Base-by-base conservation (phyloP, 2,888 invertebrate genomes). In the Caenorhabditis imperialis region DNA sequence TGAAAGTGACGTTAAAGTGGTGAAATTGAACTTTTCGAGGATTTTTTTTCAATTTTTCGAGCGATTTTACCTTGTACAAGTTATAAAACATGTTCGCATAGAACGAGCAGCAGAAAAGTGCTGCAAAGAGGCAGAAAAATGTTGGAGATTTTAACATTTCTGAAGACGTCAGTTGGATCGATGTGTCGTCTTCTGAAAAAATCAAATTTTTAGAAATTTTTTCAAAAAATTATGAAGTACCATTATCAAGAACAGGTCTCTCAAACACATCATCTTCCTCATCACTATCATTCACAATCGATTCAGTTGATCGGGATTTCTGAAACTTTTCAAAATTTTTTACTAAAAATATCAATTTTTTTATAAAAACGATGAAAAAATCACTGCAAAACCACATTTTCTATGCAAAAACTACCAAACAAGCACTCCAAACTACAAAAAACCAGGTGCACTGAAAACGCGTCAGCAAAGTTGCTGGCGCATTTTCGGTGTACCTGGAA, bases 1-100 rank as follows among this genome's bases (percentile, higher is more conserved):
- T n/a, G n/a, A n/a, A n/a, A 53, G 25, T 54, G n/a, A n/a, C n/a
- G n/a, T n/a, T n/a, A n/a, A n/a, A n/a, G n/a, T n/a, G n/a, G n/a
- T n/a, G n/a, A n/a, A n/a, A n/a, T n/a, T n/a, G n/a, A n/a, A n/a
- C n/a, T 51, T 20, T 33, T 50, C 25, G 22, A 12, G 14, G 75
- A n/a, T 25, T 63, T 55, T 30, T 55, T 37, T 12, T 54, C 67
- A 30, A 69, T 30, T 25, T 23, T 6, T 6, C 10, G 10, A 7
- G 10, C 10, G 10, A 7, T 7, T 30, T 30, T 25, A 84, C 84
- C 77, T 85, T 85, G 53, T 85, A 85, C 16, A 84, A 69, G 57
- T 85, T 86, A 65, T 86, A 86, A 67, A 84, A 85, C 73, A 85
- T 83, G 65, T 86, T 86, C 1, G 86, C 87, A 60, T 87, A 87